Evolutionary conservation across 2,797 vertebrate species (phyloP), one percentile per base, ranked within the genome.

Genomic region (Xenops minutus): DNA sequence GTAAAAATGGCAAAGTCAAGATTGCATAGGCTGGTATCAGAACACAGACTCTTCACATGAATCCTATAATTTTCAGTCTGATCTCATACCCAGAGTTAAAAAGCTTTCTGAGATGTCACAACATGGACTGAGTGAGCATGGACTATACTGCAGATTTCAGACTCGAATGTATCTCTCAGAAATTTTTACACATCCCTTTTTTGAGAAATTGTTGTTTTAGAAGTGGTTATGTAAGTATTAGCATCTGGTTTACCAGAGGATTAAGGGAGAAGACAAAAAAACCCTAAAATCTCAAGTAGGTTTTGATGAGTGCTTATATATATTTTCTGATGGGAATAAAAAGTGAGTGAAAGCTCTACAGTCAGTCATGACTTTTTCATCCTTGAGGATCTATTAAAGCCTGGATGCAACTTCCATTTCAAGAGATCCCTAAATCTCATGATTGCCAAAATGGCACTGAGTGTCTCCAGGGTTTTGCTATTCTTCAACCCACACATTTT

Each of bases 61-160:
- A 18, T 39, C 7, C 17, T 87, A 8, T 52, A 69, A 59, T 67
- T 80, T 61, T 58, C 13, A 30, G 18, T 69, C 12, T 66, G 11
- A 41, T 49, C 3, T 34, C 6, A 12, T 10, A 56, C 3, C 12
- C 22, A 73, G 30, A 61, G 3, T 10, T 77, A 6, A 30, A 68
- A 73, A 34, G 2, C 9, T 52, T 94, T 62, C 34, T 55, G 51
- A 76, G 32, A 4, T 46, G 18, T 26, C 13, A 48, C 4, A 0
- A 29, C 12, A 26, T 18, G 43, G 41, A 83, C 30, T 64, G 55
- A 87, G 91, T 73, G 51, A 68, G 32, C 7, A 51, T 3, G 32
- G 92, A 68, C 10, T 23, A 73, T 85, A 86, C 68, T 92, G 71
- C 6, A 68, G 41, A 81, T 92, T 79, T 92, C 34, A 54, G 10